Percentiles rank a stretch among this genome's conserved stretches.
Evolutionary conservation across 2,888 invertebrate species (phyloP).

Genomic region (Scaptomyza parva): DNA sequence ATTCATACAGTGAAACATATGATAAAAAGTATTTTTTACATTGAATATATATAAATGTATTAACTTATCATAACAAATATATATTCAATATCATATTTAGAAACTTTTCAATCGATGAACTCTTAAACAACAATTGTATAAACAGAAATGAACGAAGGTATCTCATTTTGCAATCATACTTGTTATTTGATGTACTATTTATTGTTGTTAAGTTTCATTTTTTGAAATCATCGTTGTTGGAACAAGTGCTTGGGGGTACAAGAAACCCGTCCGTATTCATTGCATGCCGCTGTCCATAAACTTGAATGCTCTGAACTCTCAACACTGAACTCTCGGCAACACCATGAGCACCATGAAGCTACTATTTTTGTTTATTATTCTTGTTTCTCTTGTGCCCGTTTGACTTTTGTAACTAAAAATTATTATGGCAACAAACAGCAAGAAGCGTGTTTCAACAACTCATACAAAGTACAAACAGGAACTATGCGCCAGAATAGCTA

Average conservation of each 20-base stretch:
- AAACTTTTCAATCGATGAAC: too few relatives aligned
- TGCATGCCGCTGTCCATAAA: conserved; percentile 39
- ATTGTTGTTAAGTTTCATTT: conserved; percentile 5
- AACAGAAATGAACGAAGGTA: background rate
- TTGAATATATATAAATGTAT: too few relatives aligned
- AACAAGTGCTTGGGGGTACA: conserved; percentile 15
- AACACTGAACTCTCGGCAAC: conserved; percentile 28
- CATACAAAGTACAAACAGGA: conserved; percentile 35
- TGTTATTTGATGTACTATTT: conserved; percentile 9
- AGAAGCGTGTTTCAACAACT: conserved; percentile 24
- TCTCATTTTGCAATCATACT: background rate
- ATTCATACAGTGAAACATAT: background rate
- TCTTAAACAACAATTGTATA: background rate
- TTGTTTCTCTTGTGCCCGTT: conserved; percentile 23
- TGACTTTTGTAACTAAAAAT: conserved; percentile 58
- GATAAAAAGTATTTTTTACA: background rate
- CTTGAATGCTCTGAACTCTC: conserved; percentile 20
- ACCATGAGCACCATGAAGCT: conserved; percentile 22
- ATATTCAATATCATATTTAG: too few relatives aligned
- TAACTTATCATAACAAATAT: too few relatives aligned
- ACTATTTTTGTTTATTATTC: conserved; percentile 53
- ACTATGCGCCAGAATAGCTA: conserved; percentile 23
- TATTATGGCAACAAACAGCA: conserved; percentile 47
- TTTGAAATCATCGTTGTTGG: background rate
- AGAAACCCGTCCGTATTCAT: conserved; percentile 43